A percentile compares a stretch with the other conserved stretches of the same genome.
These are phyloP conservation scores for Anguilla megastoma DNA, from an alignment of 2,797 vertebrate genomes.

Conservation along the genomic window DNA sequence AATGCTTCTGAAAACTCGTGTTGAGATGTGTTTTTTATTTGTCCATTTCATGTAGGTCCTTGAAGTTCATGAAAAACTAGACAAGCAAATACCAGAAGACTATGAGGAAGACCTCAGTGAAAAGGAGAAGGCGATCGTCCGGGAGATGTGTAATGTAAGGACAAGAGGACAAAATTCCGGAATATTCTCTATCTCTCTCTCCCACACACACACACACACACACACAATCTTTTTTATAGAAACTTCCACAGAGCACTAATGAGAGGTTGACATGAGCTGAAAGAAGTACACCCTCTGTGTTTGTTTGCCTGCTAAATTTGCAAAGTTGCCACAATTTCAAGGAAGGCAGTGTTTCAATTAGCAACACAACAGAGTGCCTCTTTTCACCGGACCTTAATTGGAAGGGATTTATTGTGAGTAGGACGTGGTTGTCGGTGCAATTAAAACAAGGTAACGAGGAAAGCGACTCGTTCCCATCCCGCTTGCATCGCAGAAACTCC, in stretches of 20 bases:
- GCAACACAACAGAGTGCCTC: conserved; percentile 33
- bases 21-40: not conserved
- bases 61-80: conserved; percentile 86
- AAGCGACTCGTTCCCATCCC: not conserved
- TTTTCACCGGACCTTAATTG: conserved; percentile 48
- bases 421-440: conserved; percentile 45
- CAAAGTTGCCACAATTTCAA: conserved; percentile 37
- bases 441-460: conserved; percentile 52
- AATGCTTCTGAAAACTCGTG: not conserved
- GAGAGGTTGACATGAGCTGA: not conserved
- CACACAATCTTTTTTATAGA: not conserved
- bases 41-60: conserved; percentile 71
- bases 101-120: conserved; percentile 89
- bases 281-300: conserved; percentile 3
- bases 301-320: conserved; percentile 42
- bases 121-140: conserved; percentile 92
- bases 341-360: conserved; percentile 40
- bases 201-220: not conserved
- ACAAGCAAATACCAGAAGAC: conserved; percentile 80
- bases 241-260: not conserved
- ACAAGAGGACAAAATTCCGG: not conserved
- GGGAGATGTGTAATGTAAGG: conserved; percentile 94
- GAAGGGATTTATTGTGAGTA: conserved; percentile 40
- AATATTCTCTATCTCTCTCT: conserved; percentile 23
- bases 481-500: not conserved